Base-by-base conservation (phyloP, 2,797 vertebrate species). In the Centroberyx gerrardi region DNA sequence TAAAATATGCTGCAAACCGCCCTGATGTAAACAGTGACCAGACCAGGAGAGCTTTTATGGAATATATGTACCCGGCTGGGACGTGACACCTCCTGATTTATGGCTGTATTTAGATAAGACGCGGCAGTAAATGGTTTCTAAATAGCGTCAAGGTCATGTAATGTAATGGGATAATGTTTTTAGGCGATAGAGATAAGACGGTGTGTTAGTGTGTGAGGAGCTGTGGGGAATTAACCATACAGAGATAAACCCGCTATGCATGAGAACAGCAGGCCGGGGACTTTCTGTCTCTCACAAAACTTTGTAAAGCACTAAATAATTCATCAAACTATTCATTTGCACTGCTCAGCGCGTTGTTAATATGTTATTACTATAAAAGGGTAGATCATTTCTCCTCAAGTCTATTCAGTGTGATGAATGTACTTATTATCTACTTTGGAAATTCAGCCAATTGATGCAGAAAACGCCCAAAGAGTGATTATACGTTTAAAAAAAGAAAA, bases 101-200 rank as follows among this genome's bases (percentile, higher is more conserved):
- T 93, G 76, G 87, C 95, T 94, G 95, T 97, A 96, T 97, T 98
- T 97, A 97, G 97, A 97, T 97, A 97, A 97, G 95, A 94, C 92
- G 91, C 81, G 88, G 83, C 70, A 88, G 91, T 95, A 94, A 92
- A 94, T 95, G 96, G 94, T 96, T 94, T 91, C 94, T 94, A 90
- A 83, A 93, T 94, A 95, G 96, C 95, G 94, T 94, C 96, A 95
- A 96, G 96, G 96, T 97, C 96, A 95, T 87, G 90, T 91, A 91
- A 95, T 92, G 90, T 83, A 88, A 94, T 81, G 74, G 94, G 95
- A 94, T 93, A 94, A 94, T 84, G 93, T 92, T 95, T 90, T 76
- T 61, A 85, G 88, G 10, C 79, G 29, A 89, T 88, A 81, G 85
- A 93, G 95, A 96, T 95, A 94, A 94, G 92, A 85, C 83, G 88